phyloP scores from a whole-genome alignment of 2,888 invertebrate genomes.

The Lamellibrachia satsuma region DNA sequence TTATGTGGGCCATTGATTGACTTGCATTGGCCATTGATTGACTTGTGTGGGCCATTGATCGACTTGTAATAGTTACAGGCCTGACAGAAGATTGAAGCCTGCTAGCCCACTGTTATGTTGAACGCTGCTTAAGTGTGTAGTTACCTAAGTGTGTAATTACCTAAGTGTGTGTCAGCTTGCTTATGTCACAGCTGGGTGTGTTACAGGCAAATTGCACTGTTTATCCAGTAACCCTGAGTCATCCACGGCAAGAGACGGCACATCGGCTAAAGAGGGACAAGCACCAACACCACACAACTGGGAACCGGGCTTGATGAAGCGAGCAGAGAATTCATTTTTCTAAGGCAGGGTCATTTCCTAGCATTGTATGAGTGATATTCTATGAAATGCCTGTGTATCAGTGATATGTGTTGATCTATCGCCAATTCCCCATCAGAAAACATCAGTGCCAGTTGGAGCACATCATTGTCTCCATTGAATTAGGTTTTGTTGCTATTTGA shows the following conservation, averaged over 20 bases:
- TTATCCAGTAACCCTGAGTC: neutral
- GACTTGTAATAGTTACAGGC: too few relatives aligned
- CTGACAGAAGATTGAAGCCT: too few relatives aligned
- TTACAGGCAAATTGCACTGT: slow-evolving; percentile 17
- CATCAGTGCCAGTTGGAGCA: neutral
- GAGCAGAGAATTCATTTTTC: neutral
- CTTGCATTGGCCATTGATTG: too few relatives aligned
- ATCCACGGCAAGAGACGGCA: neutral
- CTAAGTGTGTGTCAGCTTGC: neutral
- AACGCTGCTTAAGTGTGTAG: too few relatives aligned
- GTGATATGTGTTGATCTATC: neutral
- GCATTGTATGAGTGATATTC: neutral
- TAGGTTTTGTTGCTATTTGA: neutral
- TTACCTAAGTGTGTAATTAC: neutral
- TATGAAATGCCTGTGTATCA: neutral
- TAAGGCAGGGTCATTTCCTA: neutral
- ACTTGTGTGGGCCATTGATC: too few relatives aligned
- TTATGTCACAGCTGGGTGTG: neutral
- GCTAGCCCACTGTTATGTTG: too few relatives aligned
- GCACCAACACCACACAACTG: neutral
- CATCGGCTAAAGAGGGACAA: neutral
- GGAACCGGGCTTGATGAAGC: neutral
- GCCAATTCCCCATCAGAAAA: neutral
- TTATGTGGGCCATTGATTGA: too few relatives aligned
- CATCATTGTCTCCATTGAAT: neutral